Evolutionary conservation across 2,113 vertebrate species (phyloP).

Genomic region (Ivindomyrus marchei): DNA sequence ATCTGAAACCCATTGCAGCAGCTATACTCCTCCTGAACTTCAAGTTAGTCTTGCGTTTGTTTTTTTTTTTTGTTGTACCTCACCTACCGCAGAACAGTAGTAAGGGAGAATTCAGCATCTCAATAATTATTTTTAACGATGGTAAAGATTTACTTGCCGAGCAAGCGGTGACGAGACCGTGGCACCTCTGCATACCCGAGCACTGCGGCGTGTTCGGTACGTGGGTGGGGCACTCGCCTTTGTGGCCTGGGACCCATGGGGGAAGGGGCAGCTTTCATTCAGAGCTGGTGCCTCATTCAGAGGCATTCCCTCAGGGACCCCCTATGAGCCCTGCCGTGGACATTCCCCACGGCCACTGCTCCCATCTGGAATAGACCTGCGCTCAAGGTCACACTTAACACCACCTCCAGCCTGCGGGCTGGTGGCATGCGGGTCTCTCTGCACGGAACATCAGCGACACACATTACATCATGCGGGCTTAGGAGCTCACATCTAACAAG

Average conservation of each 20-base stretch:
- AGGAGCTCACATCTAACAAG: background rate
- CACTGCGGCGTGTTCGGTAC: background rate
- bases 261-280: background rate
- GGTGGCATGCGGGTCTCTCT: background rate
- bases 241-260: background rate
- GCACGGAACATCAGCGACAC: background rate
- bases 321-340: background rate
- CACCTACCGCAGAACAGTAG: background rate
- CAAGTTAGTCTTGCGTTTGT: background rate
- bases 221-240: background rate
- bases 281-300: background rate
- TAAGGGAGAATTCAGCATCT: background rate
- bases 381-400: background rate
- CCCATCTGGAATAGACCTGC: background rate
- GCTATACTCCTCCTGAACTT: background rate
- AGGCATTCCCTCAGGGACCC: background rate
- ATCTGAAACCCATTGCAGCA: conserved; percentile 1
- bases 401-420: background rate
- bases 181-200: background rate
- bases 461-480: background rate
- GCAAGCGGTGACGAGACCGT: background rate
- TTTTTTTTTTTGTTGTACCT: background rate
- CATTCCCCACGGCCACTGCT: background rate
- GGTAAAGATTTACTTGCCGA: background rate
- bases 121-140: background rate